Evolutionary conservation across 2,888 invertebrate genomes (phyloP), one percentile per base, ranked within the genome.

Genomic region (Dolichopus griseipennis): DNA sequence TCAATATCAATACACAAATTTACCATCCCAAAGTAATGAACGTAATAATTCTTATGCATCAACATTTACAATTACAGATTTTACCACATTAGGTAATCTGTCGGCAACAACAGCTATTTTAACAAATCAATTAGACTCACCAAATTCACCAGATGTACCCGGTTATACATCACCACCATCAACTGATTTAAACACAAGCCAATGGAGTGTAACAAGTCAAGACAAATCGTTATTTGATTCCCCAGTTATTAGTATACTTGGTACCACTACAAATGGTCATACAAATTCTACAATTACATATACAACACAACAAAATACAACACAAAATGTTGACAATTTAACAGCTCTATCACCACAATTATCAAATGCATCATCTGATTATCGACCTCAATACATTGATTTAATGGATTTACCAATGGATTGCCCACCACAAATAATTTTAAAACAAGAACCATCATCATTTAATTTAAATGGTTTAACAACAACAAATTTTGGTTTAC

Each of bases 141-240:
- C 82, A 37, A 81, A 80, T 65, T 75, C 82, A 68, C 76, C 75
- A 70, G 79, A 78, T 67, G 71, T 78, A 73, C 79, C 78, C 33
- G 81, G 77, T 9, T 83, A 81, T 70, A 85, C 84, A 81, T 84
- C 87, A 73, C 85, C 88, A 73, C 83, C 84, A 68, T 79, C 86
- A 0, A 84, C 79, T 72, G 85, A 82, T 72, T 84, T 87, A 75
- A 87, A 84, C 76, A 87, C 83, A 75, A 91, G 82, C 75, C 89
- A 86, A 79, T 93, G 89, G 90, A 86, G 90, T 75, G 84, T 92
- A 71, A 89, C 87, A 33, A 86, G 86, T 72, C 86, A 87, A 61
- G 87, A 88, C 74, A 87, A 88, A 76, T 85, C 87, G 7, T 82
- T 88, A 68, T 85, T 84, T 75, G 86, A 86, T 74, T 86, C 87